These are phyloP conservation scores for Alces alces DNA, from an alignment of 2,113 vertebrate species.

Conservation along the genomic window DNA sequence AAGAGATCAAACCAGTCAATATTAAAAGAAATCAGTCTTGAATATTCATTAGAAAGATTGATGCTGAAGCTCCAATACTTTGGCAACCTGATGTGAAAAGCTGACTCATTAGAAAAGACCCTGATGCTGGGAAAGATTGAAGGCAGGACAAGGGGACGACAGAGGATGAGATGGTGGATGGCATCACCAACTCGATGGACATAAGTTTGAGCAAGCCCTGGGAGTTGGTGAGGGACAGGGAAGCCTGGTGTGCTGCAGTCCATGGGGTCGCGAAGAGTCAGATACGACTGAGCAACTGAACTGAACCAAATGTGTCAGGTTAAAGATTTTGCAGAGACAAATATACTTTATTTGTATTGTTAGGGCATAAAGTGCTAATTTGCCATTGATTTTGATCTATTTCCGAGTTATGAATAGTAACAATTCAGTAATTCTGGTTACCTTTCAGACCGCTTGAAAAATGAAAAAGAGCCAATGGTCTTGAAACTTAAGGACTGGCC, in stretches of 20 bases:
- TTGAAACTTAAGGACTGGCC: slow-evolving; percentile 88
- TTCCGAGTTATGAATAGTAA: background rate
- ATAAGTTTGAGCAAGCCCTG: background rate
- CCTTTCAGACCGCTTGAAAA: slow-evolving; percentile 80
- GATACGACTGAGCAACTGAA: background rate
- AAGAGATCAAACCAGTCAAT: background rate
- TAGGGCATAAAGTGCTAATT: background rate
- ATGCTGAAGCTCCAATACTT: background rate
- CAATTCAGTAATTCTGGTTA: slow-evolving; percentile 1
- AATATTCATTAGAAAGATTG: background rate
- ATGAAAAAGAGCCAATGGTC: slow-evolving; percentile 84
- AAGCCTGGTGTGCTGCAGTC: background rate
- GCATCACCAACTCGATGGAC: background rate
- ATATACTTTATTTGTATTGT: slow-evolving; percentile 1
- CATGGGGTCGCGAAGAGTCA: background rate
- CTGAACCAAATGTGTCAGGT: background rate
- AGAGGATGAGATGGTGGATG: background rate
- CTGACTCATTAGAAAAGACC: background rate
- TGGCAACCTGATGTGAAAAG: background rate
- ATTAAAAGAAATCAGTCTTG: background rate
- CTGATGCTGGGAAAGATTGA: background rate
- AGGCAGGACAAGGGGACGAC: background rate
- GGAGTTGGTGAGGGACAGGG: background rate
- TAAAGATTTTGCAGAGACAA: background rate
- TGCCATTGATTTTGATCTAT: background rate